Percentiles rank a stretch among this genome's conserved stretches.
Conservation (phyloP, 2,797 vertebrate species). For the Sarcophilus harrisii region DNA sequence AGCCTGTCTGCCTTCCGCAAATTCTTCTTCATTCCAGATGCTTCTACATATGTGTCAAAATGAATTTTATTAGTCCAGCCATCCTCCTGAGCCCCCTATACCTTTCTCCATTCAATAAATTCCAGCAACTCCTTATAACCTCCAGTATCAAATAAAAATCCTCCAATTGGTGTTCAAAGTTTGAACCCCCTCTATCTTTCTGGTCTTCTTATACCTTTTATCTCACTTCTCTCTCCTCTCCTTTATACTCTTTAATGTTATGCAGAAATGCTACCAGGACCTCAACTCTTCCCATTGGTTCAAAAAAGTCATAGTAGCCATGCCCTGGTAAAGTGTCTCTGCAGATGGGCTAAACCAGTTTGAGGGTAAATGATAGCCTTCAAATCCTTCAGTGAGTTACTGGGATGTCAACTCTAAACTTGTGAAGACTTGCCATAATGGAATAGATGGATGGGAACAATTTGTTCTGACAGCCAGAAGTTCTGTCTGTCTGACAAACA, state of each 20-base stretch:
- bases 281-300: not conserved
- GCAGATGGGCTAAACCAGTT: not conserved
- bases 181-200: not conserved
- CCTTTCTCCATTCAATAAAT: not conserved
- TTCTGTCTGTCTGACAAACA: no score
- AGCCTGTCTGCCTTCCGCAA: not conserved
- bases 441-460: not conserved
- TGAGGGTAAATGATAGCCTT: not conserved
- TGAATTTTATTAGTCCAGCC: not conserved
- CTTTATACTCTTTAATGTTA: not conserved
- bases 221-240: not conserved
- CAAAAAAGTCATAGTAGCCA: not conserved
- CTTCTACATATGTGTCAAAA: not conserved
- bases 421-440: not conserved
- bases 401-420: not conserved
- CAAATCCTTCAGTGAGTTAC: not conserved
- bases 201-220: not conserved
- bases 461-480: not conserved
- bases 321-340: no score
- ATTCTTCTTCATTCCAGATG: not conserved
- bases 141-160: not conserved
- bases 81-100: accelerated
- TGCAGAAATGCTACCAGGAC: not conserved
- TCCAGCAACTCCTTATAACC: not conserved
- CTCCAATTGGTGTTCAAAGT: not conserved